Conservation (phyloP, 2,888 invertebrate species). For the Esperia sulphurella region DNA sequence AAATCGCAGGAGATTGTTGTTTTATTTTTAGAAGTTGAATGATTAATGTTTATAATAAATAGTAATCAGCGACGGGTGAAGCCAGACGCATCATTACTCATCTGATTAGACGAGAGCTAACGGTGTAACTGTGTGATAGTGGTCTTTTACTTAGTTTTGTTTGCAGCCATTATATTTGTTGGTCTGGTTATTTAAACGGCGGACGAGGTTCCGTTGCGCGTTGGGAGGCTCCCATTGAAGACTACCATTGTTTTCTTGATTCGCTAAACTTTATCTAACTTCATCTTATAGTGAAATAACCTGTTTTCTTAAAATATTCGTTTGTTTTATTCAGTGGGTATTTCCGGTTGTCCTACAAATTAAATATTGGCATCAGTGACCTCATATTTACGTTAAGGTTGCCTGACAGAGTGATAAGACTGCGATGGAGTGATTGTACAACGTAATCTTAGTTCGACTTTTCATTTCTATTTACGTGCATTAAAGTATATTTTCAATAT, state of each 20-base stretch:
- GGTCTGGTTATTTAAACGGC: conserved; percentile 53
- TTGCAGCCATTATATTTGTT: conserved; percentile 53
- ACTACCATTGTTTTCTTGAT: conserved; percentile 47
- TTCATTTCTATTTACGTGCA: too few relatives aligned
- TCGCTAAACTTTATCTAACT: conserved; percentile 39
- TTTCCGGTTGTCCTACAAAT: background rate
- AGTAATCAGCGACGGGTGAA: conserved; percentile 32
- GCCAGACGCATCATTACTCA: conserved; percentile 34
- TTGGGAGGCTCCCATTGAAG: conserved; percentile 47
- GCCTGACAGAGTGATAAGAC: too few relatives aligned
- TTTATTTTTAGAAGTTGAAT: conserved; percentile 28
- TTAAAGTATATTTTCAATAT: too few relatives aligned
- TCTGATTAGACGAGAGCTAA: conserved; percentile 39
- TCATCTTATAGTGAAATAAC: conserved; percentile 28
- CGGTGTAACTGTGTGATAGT: conserved; percentile 44
- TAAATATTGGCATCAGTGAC: too few relatives aligned
- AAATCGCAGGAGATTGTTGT: conserved; percentile 20
- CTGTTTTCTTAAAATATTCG: conserved; percentile 5
- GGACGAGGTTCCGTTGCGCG: conserved; percentile 64
- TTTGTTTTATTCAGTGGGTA: background rate
- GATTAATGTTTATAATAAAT: conserved; percentile 47
- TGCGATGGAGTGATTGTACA: too few relatives aligned
- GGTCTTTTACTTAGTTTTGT: conserved; percentile 48
- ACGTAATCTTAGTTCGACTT: too few relatives aligned
- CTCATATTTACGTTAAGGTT: too few relatives aligned